These are phyloP conservation scores for Lytechinus pictus DNA, from an alignment of 35 echinoderm and acorn worm genomes.

Conservation along the genomic window DNA sequence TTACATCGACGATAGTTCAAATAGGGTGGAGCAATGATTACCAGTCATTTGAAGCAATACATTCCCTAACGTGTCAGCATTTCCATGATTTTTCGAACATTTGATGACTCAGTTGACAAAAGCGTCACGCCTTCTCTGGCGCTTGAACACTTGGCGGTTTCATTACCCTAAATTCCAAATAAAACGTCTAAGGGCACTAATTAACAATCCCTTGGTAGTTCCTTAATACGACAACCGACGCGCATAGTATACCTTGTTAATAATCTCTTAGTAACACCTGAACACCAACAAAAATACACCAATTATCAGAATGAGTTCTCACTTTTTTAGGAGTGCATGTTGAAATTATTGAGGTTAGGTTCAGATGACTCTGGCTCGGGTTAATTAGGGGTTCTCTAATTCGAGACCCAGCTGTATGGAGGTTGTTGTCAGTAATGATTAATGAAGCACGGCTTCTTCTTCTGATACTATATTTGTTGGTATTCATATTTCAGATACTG, in stretches of 20 bases:
- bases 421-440: no score
- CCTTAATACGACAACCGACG: background rate
- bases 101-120: background rate
- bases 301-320: background rate
- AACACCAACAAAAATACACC: background rate
- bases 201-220: background rate
- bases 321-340: background rate
- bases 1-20: no score
- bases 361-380: background rate
- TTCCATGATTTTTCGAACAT: background rate
- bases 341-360: background rate
- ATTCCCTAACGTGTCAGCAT: no score
- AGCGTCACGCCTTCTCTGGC: background rate
- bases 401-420: background rate
- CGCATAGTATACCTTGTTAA: background rate
- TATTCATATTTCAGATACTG: no score
- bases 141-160: background rate
- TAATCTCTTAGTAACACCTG: background rate
- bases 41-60: no score
- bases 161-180: background rate
- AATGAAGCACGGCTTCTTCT: no score
- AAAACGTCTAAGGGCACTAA: background rate
- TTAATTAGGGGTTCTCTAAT: background rate
- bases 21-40: no score
- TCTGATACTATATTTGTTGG: no score